phyloP scores from a whole-genome alignment of 2,797 vertebrate species.

The Nyctalus aviator region DNA sequence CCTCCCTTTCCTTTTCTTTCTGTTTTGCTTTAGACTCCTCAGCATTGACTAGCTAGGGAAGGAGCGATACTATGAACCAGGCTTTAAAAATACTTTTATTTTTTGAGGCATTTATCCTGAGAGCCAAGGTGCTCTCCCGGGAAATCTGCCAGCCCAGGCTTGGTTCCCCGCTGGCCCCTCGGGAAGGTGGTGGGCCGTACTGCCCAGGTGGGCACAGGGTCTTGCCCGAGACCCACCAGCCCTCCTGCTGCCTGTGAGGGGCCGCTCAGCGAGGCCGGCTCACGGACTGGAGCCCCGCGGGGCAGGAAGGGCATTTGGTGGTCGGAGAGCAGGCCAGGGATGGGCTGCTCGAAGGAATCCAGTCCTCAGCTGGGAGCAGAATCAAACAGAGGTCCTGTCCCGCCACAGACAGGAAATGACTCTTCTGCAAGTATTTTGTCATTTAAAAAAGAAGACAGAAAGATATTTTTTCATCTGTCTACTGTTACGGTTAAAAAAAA shows the following conservation, averaged over 20 bases:
- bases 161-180: background rate
- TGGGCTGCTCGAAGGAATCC: background rate
- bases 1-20: background rate
- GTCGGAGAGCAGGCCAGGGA: background rate
- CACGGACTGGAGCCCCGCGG: background rate
- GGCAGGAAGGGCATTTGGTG: fast-evolving
- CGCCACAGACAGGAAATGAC: background rate
- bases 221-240: background rate
- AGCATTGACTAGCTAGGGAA: background rate
- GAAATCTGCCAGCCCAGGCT: background rate
- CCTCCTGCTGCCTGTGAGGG: background rate
- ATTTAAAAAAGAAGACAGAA: background rate
- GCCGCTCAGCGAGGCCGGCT: background rate
- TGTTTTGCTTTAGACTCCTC: background rate
- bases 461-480: background rate
- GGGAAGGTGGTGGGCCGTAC: background rate
- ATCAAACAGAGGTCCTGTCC: background rate
- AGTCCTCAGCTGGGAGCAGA: background rate
- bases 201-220: background rate
- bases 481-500: too few relatives aligned
- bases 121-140: fast-evolving
- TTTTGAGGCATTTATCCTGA: background rate
- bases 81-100: background rate
- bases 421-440: background rate
- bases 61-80: background rate